Evolutionary conservation across 2,888 invertebrate species (phyloP).

Genomic region (Mermis nigrescens): DNA sequence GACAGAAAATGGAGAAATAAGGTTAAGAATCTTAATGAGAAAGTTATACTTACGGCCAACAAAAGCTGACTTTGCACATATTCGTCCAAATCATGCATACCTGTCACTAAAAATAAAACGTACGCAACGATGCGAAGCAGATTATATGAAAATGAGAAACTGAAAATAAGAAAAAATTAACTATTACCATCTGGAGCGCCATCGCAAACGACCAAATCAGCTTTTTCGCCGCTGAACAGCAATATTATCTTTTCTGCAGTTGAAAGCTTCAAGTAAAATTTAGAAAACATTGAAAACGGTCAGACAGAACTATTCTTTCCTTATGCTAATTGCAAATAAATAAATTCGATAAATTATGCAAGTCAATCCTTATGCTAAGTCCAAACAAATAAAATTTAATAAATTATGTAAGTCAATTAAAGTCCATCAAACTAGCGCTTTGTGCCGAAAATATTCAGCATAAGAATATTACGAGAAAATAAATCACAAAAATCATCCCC

Average conservation of each 20-base stretch:
- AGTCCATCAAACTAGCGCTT: no score
- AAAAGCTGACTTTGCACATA: conserved; percentile 91
- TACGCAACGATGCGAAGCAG: conserved; percentile 3
- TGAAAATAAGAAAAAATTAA: not conserved
- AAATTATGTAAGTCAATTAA: no score
- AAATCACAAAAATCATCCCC: no score
- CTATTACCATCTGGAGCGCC: conserved; percentile 67
- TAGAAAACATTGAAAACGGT: not conserved
- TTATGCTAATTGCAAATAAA: not conserved
- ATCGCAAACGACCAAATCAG: conserved; percentile 89
- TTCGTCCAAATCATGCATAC: conserved; percentile 89
- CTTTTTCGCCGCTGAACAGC: conserved; percentile 68
- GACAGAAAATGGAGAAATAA: no score
- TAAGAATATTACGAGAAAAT: no score
- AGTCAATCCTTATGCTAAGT: not conserved
- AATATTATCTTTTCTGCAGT: conserved; percentile 63
- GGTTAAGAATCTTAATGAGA: conserved; percentile 7
- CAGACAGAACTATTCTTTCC: not conserved
- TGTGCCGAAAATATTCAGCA: no score
- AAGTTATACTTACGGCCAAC: conserved; percentile 43
- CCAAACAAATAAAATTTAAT: no score
- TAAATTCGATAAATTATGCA: not conserved
- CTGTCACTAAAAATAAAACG: conserved; percentile 54
- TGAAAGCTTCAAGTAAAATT: conserved; percentile 13
- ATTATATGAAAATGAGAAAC: not conserved